phyloP scores from a whole-genome alignment of 2,888 invertebrate genomes.

The Trachelus tabidus region DNA sequence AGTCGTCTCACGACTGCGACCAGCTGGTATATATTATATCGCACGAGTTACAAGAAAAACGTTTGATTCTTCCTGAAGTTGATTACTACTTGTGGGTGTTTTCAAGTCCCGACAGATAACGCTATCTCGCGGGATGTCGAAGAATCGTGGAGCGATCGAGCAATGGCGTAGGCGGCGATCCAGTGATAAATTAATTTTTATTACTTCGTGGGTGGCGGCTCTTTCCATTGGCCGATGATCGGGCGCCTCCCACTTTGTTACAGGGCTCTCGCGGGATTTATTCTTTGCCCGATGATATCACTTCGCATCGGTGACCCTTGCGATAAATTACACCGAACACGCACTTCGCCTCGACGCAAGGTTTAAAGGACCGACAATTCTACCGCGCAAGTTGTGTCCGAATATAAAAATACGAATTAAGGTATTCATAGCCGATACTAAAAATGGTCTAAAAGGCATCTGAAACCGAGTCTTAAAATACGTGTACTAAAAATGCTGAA shows the following conservation, averaged over 20 bases:
- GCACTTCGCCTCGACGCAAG: neutral
- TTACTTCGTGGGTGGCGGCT: constrained; percentile 56
- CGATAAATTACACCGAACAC: neutral
- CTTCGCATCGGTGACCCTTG: neutral
- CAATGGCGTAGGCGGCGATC: constrained; percentile 59
- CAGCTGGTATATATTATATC: neutral
- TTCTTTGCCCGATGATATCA: constrained; percentile 8
- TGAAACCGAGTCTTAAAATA: neutral
- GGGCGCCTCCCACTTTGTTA: constrained; percentile 52
- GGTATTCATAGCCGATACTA: neutral
- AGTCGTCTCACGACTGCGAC: neutral
- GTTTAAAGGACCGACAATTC: neutral
- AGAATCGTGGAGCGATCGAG: constrained; percentile 32
- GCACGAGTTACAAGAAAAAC: neutral
- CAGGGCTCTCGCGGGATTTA: constrained; percentile 13
- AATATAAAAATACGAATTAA: neutral
- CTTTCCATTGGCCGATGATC: constrained; percentile 54
- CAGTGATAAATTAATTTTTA: constrained; percentile 60
- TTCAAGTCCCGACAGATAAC: constrained; percentile 41
- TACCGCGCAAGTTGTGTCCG: neutral
- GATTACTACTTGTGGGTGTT: neutral
- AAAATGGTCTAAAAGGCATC: neutral
- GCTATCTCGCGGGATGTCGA: constrained; percentile 47
- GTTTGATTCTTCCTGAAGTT: neutral
- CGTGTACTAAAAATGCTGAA: neutral